A percentile compares a stretch with the other conserved stretches of the same genome.
Conservation (phyloP, 2,888 invertebrate species). For the Patella ulyssiponensis region DNA sequence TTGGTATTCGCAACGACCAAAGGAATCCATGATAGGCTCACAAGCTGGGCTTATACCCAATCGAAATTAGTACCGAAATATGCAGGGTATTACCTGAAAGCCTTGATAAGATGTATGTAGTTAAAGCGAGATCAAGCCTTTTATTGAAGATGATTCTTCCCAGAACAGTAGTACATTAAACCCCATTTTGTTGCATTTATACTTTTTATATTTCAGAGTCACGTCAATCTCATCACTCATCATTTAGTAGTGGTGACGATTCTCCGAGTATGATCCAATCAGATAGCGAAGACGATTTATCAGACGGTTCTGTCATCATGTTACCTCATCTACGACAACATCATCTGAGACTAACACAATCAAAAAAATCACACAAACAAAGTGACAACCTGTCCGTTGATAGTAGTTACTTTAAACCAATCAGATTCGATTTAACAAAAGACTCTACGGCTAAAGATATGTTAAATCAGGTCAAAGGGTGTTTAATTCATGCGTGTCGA, state of each 20-base stretch:
- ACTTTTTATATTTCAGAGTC: not conserved
- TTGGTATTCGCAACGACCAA: too few species aligned
- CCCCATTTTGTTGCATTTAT: too few species aligned
- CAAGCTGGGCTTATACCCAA: too few species aligned
- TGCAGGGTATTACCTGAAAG: too few species aligned
- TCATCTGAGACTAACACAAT: conserved; percentile 19
- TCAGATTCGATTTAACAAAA: conserved; percentile 13
- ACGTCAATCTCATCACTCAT: not conserved
- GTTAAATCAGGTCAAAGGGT: conserved; percentile 52
- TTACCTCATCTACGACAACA: conserved; percentile 55
- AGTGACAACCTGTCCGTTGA: not conserved
- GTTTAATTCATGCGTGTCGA: conserved; percentile 60
- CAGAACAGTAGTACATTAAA: too few species aligned
- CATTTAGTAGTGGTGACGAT: conserved; percentile 20
- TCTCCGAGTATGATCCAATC: conserved; percentile 44
- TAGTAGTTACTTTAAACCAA: not conserved
- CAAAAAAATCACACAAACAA: not conserved
- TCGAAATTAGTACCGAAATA: too few species aligned
- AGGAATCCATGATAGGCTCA: too few species aligned
- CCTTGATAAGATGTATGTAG: too few species aligned
- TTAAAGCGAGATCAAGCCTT: too few species aligned
- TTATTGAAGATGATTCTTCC: too few species aligned
- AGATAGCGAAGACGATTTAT: conserved; percentile 52
- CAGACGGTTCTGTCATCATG: conserved; percentile 61
- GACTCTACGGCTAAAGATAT: conserved; percentile 45